Evolutionary conservation across 1,140 invertebrate species (phyloP).

Genomic region (Drosophila tani): DNA sequence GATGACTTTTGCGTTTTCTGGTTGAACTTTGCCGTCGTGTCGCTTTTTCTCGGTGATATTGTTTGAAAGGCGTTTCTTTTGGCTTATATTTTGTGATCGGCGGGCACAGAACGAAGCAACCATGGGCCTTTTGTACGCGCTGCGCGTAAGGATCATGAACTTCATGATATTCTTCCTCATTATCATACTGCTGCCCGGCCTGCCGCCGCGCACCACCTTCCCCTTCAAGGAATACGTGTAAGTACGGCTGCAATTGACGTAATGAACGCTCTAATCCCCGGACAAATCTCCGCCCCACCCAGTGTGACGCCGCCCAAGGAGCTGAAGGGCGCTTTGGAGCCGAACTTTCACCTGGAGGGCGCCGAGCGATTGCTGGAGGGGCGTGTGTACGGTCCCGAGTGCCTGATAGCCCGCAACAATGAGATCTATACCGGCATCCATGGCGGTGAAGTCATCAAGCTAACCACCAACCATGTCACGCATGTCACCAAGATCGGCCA

Average conservation of each 20-base stretch:
- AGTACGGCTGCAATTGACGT: slow-evolving; percentile 39
- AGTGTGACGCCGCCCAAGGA: slow-evolving; percentile 79
- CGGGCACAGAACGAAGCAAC: slow-evolving; percentile 16
- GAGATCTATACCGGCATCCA: slow-evolving; percentile 89
- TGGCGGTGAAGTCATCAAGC: slow-evolving; percentile 89
- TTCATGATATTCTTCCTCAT: slow-evolving; percentile 83
- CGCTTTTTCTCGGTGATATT: slow-evolving; percentile 56
- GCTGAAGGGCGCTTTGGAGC: slow-evolving; percentile 86
- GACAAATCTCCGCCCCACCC: background rate
- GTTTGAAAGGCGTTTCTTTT: slow-evolving; percentile 25
- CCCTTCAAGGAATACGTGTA: slow-evolving; percentile 79
- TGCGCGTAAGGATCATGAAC: slow-evolving; percentile 77
- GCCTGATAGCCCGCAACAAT: slow-evolving; percentile 88
- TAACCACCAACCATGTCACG: slow-evolving; percentile 85
- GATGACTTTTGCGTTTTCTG: slow-evolving; percentile 68
- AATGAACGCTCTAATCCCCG: slow-evolving; percentile 17
- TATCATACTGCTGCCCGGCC: slow-evolving; percentile 70
- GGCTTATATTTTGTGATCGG: slow-evolving; percentile 15
- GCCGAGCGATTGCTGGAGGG: slow-evolving; percentile 87
- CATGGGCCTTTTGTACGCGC: slow-evolving; percentile 74
- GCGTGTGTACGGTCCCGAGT: slow-evolving; percentile 90
- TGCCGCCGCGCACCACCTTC: slow-evolving; percentile 83
- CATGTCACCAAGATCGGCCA: slow-evolving; percentile 90
- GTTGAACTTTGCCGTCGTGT: slow-evolving; percentile 80
- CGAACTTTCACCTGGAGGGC: slow-evolving; percentile 88